Base-by-base conservation (phyloP, 2,888 invertebrate species). In the Drosophila setosimentum region DNA sequence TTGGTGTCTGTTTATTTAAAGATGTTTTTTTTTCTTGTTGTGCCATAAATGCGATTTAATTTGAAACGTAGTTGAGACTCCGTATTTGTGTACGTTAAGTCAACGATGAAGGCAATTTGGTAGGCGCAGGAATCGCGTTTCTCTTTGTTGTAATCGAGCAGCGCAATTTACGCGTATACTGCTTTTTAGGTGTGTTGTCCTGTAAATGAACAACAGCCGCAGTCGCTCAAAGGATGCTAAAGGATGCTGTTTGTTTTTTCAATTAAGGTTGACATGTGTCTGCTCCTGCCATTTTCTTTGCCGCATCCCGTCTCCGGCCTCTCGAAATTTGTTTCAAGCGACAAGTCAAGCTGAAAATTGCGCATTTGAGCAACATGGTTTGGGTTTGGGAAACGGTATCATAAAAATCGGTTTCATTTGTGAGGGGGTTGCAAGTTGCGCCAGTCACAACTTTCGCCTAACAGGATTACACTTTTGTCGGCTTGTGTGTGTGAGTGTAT, bases 321-420 rank as follows among this genome's bases (percentile, higher is more conserved):
- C 68, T 65, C 58, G 13, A 62, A 84, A 82, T 87, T 82, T 76
- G 84, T 82, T 84, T 80, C 82, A 74, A 77, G 87, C 71, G 75
- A 76, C 78, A 78, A 89, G 86, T 89, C 86, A 89, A 78, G 90
- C 80, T 76, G 89, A 89, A 89, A 89, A 90, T 89, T 89, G 87
- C 87, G 89, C 87, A 87, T 89, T 89, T 89, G 55, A 61, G 65
- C 54, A 50, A 48, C 49, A 64, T 49, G 24, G 54, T 37, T 18
- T 50, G 61, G 64, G 69, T 69, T 53, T 61, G 59, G 58, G 68
- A 59, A 72, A 70, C 51, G 35, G 57, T 72, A 59, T 53, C 50
- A 50, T 50, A 50, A 35, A 66, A 66, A 63, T 51, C 68, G 62
- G 55, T 37, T 55, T 72, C 30, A 42, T 54, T 61, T 51, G 54